These are phyloP conservation scores for Corella eumyota DNA, from an alignment of 23 tunicate genomes.

Conservation along the genomic window DNA sequence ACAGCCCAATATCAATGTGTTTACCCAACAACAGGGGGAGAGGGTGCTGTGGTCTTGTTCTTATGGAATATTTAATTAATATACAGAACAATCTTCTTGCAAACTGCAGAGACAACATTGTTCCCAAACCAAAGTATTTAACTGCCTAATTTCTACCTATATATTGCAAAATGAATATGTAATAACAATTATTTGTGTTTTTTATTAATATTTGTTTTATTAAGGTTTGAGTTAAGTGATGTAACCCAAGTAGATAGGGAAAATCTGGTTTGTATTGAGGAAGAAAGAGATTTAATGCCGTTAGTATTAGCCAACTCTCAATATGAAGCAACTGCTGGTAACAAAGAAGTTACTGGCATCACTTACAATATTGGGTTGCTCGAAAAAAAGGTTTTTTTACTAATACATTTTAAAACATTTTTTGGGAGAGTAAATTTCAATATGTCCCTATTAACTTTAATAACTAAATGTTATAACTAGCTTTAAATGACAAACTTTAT, in stretches of 20 bases:
- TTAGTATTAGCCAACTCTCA: slow-evolving; percentile 22
- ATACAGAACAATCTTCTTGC: slow-evolving; percentile 43
- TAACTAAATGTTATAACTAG: too few species aligned
- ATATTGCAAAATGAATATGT: too few species aligned
- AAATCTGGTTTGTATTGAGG: slow-evolving; percentile 21
- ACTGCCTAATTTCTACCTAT: too few species aligned
- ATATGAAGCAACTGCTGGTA: slow-evolving; percentile 9
- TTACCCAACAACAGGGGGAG: slow-evolving; percentile 60
- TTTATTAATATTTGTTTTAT: background rate
- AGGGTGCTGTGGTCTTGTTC: slow-evolving; percentile 57
- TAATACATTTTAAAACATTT: too few species aligned
- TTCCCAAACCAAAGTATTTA: slow-evolving; percentile 21
- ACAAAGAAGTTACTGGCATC: slow-evolving; percentile 10
- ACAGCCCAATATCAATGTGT: slow-evolving; percentile 64
- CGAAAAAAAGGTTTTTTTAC: slow-evolving; percentile 43
- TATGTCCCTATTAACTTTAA: too few species aligned
- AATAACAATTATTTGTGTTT: too few species aligned
- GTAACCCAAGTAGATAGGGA: slow-evolving; percentile 7
- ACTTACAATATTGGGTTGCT: slow-evolving; percentile 28
- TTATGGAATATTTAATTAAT: slow-evolving; percentile 36
- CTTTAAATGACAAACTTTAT: background rate
- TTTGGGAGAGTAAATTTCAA: too few species aligned
- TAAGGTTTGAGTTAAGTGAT: slow-evolving; percentile 21
- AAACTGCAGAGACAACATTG: slow-evolving; percentile 26
- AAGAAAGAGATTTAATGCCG: slow-evolving; percentile 33